Evolutionary conservation across 1,140 invertebrate species (phyloP), one percentile per base, ranked within the genome.

Genomic region (Drosophila arizonae): DNA sequence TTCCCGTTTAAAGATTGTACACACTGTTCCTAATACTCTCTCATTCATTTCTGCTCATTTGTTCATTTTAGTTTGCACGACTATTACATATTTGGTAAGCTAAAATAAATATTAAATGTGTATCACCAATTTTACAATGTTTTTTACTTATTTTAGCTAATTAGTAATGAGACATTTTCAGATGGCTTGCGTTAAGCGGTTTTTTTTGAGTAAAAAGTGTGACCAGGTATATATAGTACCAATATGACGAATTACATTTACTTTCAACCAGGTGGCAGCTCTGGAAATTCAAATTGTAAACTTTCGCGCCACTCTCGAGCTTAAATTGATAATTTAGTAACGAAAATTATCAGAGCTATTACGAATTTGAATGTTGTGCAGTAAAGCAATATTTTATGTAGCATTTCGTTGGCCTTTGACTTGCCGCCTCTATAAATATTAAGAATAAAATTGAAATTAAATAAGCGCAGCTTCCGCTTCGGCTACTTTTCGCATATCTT

Each of bases 361-460:
- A 3, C 21, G 21, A 2, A 24, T 24, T 24, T 24, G 1, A 24
- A 24, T 24, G 21, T 2, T 24, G 21, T 24, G 2, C 21, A 24
- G n/a, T 15, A 15, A 43, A n/a, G 6, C 4, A 6, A 45, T n/a
- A 17, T 8, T 15, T 46, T 46, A 46, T 21, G 3, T 36, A 30
- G 2, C 6, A 30, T 15, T 15, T 52, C 4, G 10, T 26, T 28
- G 9, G 8, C 13, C 1, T 39, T 45, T 54, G 28, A 43, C 48
- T 21, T 46, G 61, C 68, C 48, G 55, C 56, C 13, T 3, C 33
- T n/a, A 51, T 78, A 63, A 77, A 66, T 15, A 65, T 24, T n/a
- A 24, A 28, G 28, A 26, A 9, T 68, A 50, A 70, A 77, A 69
- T 61, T 69, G 41, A 69, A 85, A 87, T 57, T 68, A 39, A 73